Base-by-base conservation (phyloP, 92 coral and sea anemone genomes). In the Plumapathes pennacea region DNA sequence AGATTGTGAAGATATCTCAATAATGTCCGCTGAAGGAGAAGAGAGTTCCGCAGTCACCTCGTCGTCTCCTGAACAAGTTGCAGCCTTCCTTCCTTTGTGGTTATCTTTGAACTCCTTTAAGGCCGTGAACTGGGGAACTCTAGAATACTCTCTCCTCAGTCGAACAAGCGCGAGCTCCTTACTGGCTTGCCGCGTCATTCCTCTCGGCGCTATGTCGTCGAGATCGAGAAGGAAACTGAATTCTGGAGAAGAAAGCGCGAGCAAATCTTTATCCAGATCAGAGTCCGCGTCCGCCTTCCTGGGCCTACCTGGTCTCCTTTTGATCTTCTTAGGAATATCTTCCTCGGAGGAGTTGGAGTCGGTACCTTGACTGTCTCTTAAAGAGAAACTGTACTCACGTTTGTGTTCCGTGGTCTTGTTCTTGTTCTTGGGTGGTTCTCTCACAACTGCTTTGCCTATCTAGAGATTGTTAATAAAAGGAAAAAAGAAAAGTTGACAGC, bases 181-280 rank as follows among this genome's bases (percentile, higher is more conserved):
- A 32, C 89, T 86, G 2, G 95, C 95, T 23, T 75, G 95, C 17
- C 95, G 67, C 13, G 95, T 86, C 37, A 82, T 40, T 50, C 95
- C 95, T 13, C 76, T 18, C 10, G 84, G 76, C 2, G 63, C 72
- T 11, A 68, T 41, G 12, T 62, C 67, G 4, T 47, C 56, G 4
- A 33, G 5, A 8, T 43, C 69, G 15, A 66, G 62, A 21, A 66
- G 63, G 23, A 53, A 53, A 20, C n/a, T n/a, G n/a, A 27, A 31
- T 5, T 53, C 43, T 9, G 62, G 25, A 5, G 32, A 32, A 38
- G 41, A 20, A 20, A 51, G 18, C 6, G 12, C n/a, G 23, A 51
- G 32, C 28, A 44, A 53, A 54, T 10, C 2, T 4, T 40, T 45
- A 0, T 38, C 73, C 27, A 40, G 61, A 5, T 34, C 40, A 34